Evolutionary conservation across 2,113 vertebrate species (phyloP).

Genomic region (Philantomba maxwellii): DNA sequence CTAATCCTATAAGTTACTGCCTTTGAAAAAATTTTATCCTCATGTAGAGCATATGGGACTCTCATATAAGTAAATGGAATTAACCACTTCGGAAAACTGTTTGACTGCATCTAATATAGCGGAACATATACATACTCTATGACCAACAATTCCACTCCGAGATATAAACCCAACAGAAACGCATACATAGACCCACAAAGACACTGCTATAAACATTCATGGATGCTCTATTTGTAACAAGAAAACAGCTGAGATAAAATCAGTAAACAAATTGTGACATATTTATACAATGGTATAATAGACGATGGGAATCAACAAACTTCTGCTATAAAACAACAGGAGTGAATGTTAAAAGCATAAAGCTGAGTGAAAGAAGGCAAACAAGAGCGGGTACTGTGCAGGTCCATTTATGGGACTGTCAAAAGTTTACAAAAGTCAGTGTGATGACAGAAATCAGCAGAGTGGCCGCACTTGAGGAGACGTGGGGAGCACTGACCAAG

Average conservation of each 20-base stretch:
- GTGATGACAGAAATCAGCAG: neutral
- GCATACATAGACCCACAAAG: neutral
- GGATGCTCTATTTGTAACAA: neutral
- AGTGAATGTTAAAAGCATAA: neutral
- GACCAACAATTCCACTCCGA: neutral
- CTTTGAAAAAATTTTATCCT: neutral
- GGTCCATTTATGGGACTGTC: neutral
- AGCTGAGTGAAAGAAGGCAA: neutral
- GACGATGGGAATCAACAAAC: neutral
- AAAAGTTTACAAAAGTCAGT: neutral
- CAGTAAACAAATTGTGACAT: neutral
- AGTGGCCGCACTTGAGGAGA: neutral
- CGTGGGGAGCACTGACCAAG: neutral
- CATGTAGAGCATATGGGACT: neutral
- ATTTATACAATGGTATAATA: neutral
- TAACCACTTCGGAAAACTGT: neutral
- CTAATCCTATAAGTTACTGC: neutral
- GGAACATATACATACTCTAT: neutral
- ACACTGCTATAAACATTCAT: neutral
- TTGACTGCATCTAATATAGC: neutral
- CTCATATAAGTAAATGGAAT: neutral
- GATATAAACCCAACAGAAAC: neutral
- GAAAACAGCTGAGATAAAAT: neutral
- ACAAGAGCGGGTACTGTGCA: neutral
- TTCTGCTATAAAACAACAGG: neutral